A percentile compares a stretch with the other conserved stretches of the same genome.
phyloP scores from a whole-genome alignment of 2,797 vertebrate genomes.

The Vipera ursinii region DNA sequence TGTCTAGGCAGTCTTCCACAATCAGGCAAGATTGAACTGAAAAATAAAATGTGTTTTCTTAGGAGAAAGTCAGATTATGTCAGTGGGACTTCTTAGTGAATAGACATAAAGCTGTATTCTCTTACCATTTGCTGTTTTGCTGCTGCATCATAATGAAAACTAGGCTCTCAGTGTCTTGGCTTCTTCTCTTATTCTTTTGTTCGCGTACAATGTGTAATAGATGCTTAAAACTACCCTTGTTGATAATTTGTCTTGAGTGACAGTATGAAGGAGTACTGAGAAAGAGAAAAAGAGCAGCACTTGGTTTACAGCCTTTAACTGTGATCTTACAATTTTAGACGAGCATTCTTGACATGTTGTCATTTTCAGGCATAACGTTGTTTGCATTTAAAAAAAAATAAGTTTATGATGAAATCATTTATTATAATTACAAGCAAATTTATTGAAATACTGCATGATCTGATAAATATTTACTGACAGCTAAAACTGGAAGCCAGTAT shows the following conservation, averaged over 20 bases:
- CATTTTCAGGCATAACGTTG: neutral
- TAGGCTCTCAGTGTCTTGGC: neutral
- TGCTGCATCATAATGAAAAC: neutral
- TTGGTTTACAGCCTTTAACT: neutral
- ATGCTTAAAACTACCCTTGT: neutral
- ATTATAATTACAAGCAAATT: constrained; percentile 24
- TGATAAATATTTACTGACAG: neutral
- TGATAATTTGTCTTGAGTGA: neutral
- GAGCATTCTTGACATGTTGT: neutral
- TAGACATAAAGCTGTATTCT: neutral
- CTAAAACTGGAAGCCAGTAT: neutral
- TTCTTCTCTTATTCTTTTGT: neutral
- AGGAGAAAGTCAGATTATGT: neutral
- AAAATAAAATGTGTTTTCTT: neutral
- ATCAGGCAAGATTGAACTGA: neutral
- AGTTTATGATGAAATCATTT: constrained; percentile 17
- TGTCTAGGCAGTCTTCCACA: neutral
- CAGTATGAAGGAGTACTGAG: neutral
- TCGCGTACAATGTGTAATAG: neutral
- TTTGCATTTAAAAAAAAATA: neutral
- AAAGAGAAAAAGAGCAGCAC: neutral
- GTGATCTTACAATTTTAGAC: neutral
- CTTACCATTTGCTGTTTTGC: neutral
- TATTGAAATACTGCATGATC: neutral
- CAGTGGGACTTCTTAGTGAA: neutral